A percentile compares a stretch with the other conserved stretches of the same genome.
Conservation (phyloP, 2,888 invertebrate species). For the Hoplodrina blanda region DNA sequence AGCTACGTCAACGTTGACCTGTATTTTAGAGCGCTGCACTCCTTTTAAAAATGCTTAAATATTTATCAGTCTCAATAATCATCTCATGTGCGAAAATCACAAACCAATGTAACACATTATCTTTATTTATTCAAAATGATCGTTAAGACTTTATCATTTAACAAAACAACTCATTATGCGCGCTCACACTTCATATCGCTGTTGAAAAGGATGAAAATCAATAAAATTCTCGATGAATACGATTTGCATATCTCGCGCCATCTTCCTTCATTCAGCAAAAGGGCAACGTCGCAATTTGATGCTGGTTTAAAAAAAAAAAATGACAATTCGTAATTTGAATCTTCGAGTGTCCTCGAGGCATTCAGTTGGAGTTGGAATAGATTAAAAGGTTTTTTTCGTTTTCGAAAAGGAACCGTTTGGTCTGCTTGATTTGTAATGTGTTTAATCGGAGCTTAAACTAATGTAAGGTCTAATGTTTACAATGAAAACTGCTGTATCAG, state of each 20-base stretch:
- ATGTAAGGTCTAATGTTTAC: background rate
- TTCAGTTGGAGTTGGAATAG: slow-evolving; percentile 31
- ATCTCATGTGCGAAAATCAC: slow-evolving; percentile 26
- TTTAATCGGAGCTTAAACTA: background rate
- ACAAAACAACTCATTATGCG: slow-evolving; percentile 71
- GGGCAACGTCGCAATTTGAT: slow-evolving; percentile 66
- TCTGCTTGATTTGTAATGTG: background rate
- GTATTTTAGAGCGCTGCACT: too few species aligned
- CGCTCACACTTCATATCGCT: slow-evolving; percentile 66
- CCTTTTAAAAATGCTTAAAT: background rate
- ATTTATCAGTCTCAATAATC: slow-evolving; percentile 21
- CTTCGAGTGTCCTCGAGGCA: slow-evolving; percentile 61
- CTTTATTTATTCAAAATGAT: slow-evolving; percentile 52
- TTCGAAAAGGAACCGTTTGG: background rate
- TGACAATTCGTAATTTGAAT: slow-evolving; percentile 71
- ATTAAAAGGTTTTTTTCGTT: slow-evolving; percentile 26
- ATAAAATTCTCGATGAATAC: slow-evolving; percentile 70
- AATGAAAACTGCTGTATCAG: too few species aligned
- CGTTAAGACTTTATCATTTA: slow-evolving; percentile 54
- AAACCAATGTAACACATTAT: slow-evolving; percentile 43
- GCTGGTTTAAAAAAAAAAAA: slow-evolving; percentile 59
- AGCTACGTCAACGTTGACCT: too few species aligned
- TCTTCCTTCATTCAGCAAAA: slow-evolving; percentile 68
- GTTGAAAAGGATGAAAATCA: slow-evolving; percentile 74
- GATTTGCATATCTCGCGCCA: slow-evolving; percentile 77